Base-by-base conservation (phyloP, 1,140 invertebrate genomes). In the Dolichoris vasculosae region DNA sequence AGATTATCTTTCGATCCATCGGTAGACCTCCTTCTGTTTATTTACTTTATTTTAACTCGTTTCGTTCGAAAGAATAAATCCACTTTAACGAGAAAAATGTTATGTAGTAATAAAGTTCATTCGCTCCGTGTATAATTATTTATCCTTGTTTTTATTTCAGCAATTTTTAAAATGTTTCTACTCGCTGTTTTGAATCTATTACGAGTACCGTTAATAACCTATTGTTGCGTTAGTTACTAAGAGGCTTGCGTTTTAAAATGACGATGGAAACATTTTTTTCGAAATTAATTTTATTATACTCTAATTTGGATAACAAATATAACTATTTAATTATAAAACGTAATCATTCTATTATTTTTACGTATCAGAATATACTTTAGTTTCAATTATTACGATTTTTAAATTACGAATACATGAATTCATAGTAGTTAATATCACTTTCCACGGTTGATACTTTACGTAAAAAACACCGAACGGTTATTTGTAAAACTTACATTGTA, bases 281-380 rank as follows among this genome's bases (percentile, higher is more conserved):
- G 11, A 13, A 73, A 73, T 73, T 73, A 11, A 43, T 3, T 73
- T 71, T 43, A 73, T 13, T 26, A 43, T 17, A 38, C 43, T 40
- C 23, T 1, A 30, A 67, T 32, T 3, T 15, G 13, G 15, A 17
- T n/a, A 43, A 59, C 1, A 73, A 73, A n/a, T 26, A 43, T 43
- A 43, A 26, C 13, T 0, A 43, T 73, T 20, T 43, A 20, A 11
- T 23, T 38, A 43, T n/a, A 43, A 73, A 43, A n/a, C n/a, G 43
- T 43, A n/a, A 43, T 73, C 26, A 73, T 73, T 73, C 13, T 15
- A 73, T 43, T 73, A n/a, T 43, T n/a, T 73, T 73, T 43, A 38
- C 23, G 17, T 23, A 11, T 32, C 23, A 26, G 40, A 40, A 20
- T 40, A 71, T n/a, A 32, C 2, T 35, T 11, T 23, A 13, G 30